These are phyloP conservation scores for Glyphotaelius pellucidus DNA, from an alignment of 2,888 invertebrate genomes.

Conservation along the genomic window DNA sequence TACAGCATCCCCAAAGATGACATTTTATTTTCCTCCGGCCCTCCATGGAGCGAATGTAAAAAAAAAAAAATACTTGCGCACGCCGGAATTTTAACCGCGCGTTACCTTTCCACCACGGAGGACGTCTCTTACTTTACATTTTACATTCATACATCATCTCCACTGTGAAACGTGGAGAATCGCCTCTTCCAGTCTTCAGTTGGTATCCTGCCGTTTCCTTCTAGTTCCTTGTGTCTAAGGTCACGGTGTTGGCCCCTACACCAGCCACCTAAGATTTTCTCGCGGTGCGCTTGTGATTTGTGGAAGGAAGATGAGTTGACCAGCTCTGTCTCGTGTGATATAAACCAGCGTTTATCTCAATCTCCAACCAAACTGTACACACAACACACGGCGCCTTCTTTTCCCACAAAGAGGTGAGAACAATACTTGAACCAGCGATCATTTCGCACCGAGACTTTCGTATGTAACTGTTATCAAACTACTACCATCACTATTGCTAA, in stretches of 20 bases:
- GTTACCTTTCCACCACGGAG: no score
- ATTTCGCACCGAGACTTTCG: neutral
- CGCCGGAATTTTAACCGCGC: no score
- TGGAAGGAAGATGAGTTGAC: neutral
- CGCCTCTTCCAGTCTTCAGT: no score
- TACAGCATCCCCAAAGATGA: no score
- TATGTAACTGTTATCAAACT: neutral
- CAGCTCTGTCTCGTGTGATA: slow-evolving; percentile 4
- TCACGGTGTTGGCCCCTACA: neutral
- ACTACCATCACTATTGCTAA: neutral
- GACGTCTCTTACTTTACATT: no score
- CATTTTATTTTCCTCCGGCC: no score
- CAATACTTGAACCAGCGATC: slow-evolving; percentile 11
- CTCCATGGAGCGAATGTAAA: no score
- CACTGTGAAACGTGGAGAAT: neutral
- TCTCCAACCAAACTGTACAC: slow-evolving; percentile 42
- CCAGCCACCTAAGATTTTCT: neutral
- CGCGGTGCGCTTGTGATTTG: neutral
- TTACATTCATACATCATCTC: neutral
- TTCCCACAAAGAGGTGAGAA: slow-evolving; percentile 26
- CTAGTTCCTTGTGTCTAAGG: neutral
- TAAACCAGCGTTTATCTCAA: slow-evolving; percentile 35
- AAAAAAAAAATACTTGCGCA: no score
- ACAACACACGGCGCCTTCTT: slow-evolving; percentile 24
- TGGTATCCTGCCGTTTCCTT: neutral